A percentile compares a stretch with the other conserved stretches of the same genome.
These are phyloP conservation scores for Argopecten irradians DNA, from an alignment of 1,140 invertebrate species.

Conservation along the genomic window DNA sequence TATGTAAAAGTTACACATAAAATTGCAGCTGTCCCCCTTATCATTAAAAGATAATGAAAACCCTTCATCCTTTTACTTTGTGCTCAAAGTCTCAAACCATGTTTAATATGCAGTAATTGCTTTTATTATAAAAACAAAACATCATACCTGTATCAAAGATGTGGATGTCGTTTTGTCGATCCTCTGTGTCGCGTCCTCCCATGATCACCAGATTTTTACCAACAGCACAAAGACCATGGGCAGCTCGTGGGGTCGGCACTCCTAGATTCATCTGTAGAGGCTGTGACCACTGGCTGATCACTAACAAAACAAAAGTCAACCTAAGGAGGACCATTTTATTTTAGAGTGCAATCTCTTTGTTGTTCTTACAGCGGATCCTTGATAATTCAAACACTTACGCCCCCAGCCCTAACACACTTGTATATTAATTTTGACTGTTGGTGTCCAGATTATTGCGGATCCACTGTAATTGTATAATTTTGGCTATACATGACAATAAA, in stretches of 20 bases:
- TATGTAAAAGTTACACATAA: no score
- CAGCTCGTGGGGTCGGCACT: constrained; percentile 72
- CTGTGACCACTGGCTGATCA: constrained; percentile 68
- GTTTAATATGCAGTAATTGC: neutral
- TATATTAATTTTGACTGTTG: neutral
- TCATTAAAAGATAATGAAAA: no score
- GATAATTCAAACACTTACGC: neutral
- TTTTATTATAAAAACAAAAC: neutral
- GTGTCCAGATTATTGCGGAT: no score
- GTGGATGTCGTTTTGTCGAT: constrained; percentile 74
- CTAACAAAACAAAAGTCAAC: constrained; percentile 48
- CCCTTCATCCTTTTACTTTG: no score
- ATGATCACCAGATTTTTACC: constrained; percentile 71
- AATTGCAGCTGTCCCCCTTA: no score
- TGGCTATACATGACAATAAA: no score
- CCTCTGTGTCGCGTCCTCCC: constrained; percentile 73
- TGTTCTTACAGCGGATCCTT: no score
- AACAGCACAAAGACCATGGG: constrained; percentile 71
- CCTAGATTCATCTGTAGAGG: constrained; percentile 74
- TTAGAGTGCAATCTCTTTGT: neutral
- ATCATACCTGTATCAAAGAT: constrained; percentile 72
- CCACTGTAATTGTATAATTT: neutral
- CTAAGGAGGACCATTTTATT: neutral
- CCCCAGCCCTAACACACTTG: neutral
- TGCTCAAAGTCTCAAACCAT: neutral